Percentiles rank a stretch among this genome's conserved stretches.
Evolutionary conservation across 2,888 invertebrate species (phyloP).

Genomic region (Microctonus hyperodae): DNA sequence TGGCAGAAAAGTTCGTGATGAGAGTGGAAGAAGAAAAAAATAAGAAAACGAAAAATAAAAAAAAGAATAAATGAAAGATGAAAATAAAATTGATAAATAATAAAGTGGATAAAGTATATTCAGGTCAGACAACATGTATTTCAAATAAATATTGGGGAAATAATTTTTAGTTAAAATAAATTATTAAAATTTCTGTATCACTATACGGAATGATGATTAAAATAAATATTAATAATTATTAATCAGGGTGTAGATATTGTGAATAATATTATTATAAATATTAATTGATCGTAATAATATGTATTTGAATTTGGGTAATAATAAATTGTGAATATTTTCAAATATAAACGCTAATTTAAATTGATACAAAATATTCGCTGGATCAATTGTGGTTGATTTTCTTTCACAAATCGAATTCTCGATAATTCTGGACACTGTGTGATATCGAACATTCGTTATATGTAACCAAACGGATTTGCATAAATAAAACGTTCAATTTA

Average conservation of each 20-base stretch:
- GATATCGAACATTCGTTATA: neutral
- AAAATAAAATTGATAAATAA: neutral
- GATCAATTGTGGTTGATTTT: too few relatives aligned
- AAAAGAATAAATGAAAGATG: neutral
- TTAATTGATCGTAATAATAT: too few relatives aligned
- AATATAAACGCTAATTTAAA: too few relatives aligned
- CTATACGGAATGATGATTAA: too few relatives aligned
- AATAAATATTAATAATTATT: too few relatives aligned
- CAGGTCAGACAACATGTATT: neutral
- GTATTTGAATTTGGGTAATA: too few relatives aligned
- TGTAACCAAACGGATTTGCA: conserved; percentile 44
- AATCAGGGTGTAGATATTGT: too few relatives aligned
- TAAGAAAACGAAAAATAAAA: neutral
- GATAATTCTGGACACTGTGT: too few relatives aligned
- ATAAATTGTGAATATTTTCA: too few relatives aligned
- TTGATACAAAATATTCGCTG: too few relatives aligned
- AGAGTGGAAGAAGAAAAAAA: conserved; percentile 18
- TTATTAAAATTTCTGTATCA: neutral
- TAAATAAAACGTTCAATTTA: conserved; percentile 53
- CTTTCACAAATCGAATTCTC: too few relatives aligned
- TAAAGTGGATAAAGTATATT: neutral
- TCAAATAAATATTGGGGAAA: neutral
- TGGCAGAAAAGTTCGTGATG: conserved; percentile 37
- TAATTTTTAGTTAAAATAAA: neutral
- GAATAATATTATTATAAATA: too few relatives aligned